Base-by-base conservation (phyloP, 2,113 vertebrate species). In the Neolamprologus toae region DNA sequence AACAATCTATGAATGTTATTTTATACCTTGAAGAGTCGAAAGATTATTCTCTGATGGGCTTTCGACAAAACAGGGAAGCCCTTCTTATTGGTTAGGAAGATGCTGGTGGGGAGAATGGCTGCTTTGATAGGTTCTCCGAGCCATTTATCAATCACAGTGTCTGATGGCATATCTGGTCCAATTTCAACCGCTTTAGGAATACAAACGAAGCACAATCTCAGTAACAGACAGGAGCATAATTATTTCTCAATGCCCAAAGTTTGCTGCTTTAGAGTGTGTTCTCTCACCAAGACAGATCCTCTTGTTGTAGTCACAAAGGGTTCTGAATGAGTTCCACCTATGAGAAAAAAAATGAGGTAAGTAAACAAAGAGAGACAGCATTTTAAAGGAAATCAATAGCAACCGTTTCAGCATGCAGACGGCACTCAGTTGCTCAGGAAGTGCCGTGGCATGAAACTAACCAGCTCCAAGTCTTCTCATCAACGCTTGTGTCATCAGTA, bases 31-130 rank as follows among this genome's bases (percentile, higher is more conserved):
- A 99, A 98, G 9, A 99, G 97, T 45, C 97, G 96, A 92, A 98
- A 98, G 93, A 99, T 96, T 23, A 99, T 94, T 66, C 96, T 95
- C 93, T 99, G 98, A 88, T 99, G 98, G 79, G 97, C 95, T 92
- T 98, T 98, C 3, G 98, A 98, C 66, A 99, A 94, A 54, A 99
- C 98, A 9, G 98, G 98, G 91, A 98, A 99, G 33, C 98, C 98
- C 93, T 98, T 98, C 94, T 98, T 99, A 94, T 99, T 99, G 47
- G 98, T 99, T 45, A 99, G 93, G 92, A 99, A 99, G 94, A 98
- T 97, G 94, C 93, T 97, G 83, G 98, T 99, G 49, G 98, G 97
- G 12, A 99, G 96, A 84, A 98, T 94, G 63, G 98, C 98, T 71
- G 98, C 97, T 96, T 98, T 98, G 94, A 99, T 98, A 7, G 98